Conservation (phyloP, 30 jellyfish, hydroid and myxozoan genomes). For the Clytia hemisphaerica region DNA sequence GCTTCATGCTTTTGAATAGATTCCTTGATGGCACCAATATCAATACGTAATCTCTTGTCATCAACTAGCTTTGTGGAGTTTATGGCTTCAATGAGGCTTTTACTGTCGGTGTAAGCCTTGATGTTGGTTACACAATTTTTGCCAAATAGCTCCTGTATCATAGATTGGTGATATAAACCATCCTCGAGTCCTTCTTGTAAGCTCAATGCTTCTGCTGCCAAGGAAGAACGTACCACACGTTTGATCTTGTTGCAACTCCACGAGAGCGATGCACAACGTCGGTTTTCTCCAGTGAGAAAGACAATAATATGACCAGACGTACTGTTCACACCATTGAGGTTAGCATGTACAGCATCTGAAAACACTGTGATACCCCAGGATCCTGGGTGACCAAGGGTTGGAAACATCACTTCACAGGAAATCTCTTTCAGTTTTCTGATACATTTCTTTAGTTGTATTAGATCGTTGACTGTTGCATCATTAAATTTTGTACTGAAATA, state of each 20-base stretch:
- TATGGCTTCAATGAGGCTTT: constrained; percentile 1
- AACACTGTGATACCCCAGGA: no score
- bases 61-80: constrained; percentile 16
- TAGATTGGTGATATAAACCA: no score
- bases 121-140: no score
- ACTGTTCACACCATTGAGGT: neutral
- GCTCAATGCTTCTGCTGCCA: neutral
- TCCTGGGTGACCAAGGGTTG: no score
- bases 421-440: neutral
- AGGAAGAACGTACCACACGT: neutral
- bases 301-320: neutral
- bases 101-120: constrained; percentile 5
- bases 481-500: constrained; percentile 19
- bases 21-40: constrained; percentile 21
- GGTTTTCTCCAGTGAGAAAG: neutral
- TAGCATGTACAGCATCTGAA: no score
- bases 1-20: constrained; percentile 25
- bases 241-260: neutral
- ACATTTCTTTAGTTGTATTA: constrained; percentile 15
- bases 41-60: constrained; percentile 28
- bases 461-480: constrained; percentile 1
- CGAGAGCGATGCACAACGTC: neutral
- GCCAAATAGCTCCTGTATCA: no score
- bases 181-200: neutral
- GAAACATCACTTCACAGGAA: no score